These are phyloP conservation scores for Oscheius sp. DNA, from an alignment of 2,888 invertebrate genomes.

Conservation along the genomic window DNA sequence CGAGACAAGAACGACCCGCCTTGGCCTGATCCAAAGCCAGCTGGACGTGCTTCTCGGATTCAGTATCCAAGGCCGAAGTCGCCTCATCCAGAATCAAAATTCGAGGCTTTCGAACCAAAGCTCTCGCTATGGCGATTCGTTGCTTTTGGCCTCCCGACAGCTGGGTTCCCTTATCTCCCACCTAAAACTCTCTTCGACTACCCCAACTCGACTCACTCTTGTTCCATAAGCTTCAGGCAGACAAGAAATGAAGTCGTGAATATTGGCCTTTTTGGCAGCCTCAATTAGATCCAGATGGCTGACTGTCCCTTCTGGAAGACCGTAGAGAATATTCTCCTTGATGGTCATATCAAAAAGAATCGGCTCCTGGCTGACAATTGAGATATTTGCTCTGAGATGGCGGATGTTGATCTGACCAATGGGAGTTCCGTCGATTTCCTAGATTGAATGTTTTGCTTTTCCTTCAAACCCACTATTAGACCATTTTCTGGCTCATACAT, in stretches of 20 bases:
- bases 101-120: constrained; percentile 71
- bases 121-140: constrained; percentile 72
- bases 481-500: constrained; percentile 4
- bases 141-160: constrained; percentile 73
- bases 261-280: constrained; percentile 72
- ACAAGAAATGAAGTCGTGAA: constrained; percentile 71
- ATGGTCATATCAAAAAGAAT: constrained; percentile 72
- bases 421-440: constrained; percentile 68
- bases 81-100: constrained; percentile 70
- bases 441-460: constrained; percentile 1
- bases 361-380: constrained; percentile 72
- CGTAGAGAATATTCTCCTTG: constrained; percentile 67
- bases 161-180: constrained; percentile 71
- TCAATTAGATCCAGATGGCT: constrained; percentile 68
- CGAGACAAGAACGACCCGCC: constrained; percentile 72
- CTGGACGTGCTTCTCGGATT: constrained; percentile 73
- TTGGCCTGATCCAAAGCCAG: constrained; percentile 76
- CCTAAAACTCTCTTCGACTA: too few relatives aligned
- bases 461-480: not conserved
- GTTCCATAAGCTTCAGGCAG: constrained; percentile 67
- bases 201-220: too few relatives aligned
- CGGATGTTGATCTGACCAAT: constrained; percentile 58
- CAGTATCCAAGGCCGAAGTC: constrained; percentile 72
- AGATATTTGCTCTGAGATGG: constrained; percentile 57
- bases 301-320: constrained; percentile 53